Evolutionary conservation across 2,113 vertebrate genomes (phyloP).

Genomic region (Poeciliopsis occidentalis): DNA sequence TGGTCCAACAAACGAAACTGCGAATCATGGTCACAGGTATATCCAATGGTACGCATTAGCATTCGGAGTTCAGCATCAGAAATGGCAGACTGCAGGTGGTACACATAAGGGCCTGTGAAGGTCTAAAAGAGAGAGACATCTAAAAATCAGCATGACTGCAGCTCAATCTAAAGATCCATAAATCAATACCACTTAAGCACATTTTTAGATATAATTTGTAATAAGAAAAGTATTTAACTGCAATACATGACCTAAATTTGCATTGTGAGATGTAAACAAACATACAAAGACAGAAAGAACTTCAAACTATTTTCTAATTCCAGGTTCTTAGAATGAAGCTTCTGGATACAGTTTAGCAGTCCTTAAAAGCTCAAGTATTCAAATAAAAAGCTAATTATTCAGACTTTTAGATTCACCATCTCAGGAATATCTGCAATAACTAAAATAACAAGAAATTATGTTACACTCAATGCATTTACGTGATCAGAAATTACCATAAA

Average conservation of each 20-base stretch:
- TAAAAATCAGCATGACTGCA: background rate
- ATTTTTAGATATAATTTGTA: background rate
- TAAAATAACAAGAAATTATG: background rate
- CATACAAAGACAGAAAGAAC: background rate
- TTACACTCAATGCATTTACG: background rate
- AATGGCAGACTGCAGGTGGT: constrained; percentile 91
- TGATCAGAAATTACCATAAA: background rate
- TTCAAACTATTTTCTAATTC: background rate
- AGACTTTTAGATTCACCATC: no score
- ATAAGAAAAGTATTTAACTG: background rate
- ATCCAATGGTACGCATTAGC: constrained; percentile 92
- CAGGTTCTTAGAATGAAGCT: background rate
- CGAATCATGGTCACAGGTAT: constrained; percentile 85
- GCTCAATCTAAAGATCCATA: background rate
- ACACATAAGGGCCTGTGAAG: constrained; percentile 97
- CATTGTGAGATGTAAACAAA: background rate
- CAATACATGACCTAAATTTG: background rate
- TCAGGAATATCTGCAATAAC: background rate
- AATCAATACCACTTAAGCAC: background rate
- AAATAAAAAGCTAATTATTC: no score
- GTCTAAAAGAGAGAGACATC: constrained; percentile 80
- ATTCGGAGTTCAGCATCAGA: constrained; percentile 87
- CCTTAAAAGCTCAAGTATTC: no score
- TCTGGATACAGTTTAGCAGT: background rate
- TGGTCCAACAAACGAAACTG: constrained; percentile 79